Percentiles rank a stretch among this genome's conserved stretches.
Evolutionary conservation across 1,140 invertebrate genomes (phyloP).

Genomic region (Anthonomus grandis): DNA sequence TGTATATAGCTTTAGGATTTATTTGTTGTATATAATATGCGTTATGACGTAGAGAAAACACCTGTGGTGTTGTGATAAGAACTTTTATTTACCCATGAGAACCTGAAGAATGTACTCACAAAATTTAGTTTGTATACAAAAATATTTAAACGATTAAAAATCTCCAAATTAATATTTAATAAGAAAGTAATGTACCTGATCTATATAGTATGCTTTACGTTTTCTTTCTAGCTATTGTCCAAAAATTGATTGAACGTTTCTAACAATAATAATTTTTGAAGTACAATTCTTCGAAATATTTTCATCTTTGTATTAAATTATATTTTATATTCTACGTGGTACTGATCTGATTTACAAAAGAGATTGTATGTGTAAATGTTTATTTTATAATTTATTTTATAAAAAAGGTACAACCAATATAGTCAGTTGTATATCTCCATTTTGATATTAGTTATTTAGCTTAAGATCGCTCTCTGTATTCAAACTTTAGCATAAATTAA

Average conservation of each 20-base stretch:
- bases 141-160: slow-evolving; percentile 4
- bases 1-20: slow-evolving; percentile 42
- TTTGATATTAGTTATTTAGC: slow-evolving; percentile 38
- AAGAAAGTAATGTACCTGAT: slow-evolving; percentile 35
- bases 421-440: slow-evolving; percentile 36
- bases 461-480: slow-evolving; percentile 44
- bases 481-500: slow-evolving; percentile 35
- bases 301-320: slow-evolving; percentile 23
- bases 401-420: slow-evolving; percentile 30
- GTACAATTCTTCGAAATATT: slow-evolving; percentile 31
- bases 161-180: slow-evolving; percentile 21
- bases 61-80: slow-evolving; percentile 38
- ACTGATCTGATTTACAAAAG: slow-evolving; percentile 35
- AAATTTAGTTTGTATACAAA: slow-evolving; percentile 4
- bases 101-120: slow-evolving; percentile 26
- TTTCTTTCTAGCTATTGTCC: no score
- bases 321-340: slow-evolving; percentile 29
- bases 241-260: no score
- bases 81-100: slow-evolving; percentile 10
- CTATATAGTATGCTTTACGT: slow-evolving; percentile 31
- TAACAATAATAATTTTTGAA: slow-evolving; percentile 29
- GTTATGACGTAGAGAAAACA: slow-evolving; percentile 40
- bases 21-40: slow-evolving; percentile 38
- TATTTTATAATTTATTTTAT: slow-evolving; percentile 40
- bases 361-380: slow-evolving; percentile 35